Evolutionary conservation across 2,888 invertebrate species (phyloP), one percentile per base, ranked within the genome.

Genomic region (Camponotus fellah): DNA sequence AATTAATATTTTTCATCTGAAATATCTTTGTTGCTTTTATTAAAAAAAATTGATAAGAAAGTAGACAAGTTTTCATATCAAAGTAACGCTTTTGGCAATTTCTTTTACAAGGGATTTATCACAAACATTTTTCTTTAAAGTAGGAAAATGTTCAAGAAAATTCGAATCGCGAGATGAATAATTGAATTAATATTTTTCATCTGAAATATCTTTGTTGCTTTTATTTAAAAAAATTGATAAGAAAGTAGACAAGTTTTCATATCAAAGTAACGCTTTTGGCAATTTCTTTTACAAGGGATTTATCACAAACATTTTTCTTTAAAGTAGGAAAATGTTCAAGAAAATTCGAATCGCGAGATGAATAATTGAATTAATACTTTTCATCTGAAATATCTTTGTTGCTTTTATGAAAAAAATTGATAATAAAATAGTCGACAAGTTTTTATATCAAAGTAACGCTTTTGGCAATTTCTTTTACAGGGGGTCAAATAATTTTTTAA

Each of bases 151-250:
- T 2, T 9, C 1, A 26, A n/a, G 17, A 40, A 26, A 53, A 53
- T 71, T n/a, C 3, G n/a, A 65, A 3, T 65, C 14, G 40, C n/a
- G 62, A 49, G 6, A 43, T 43, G 62, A 74, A 74, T 62, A 43
- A 74, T 46, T 32, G 43, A 74, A 32, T 17, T 2, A 10, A 37
- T 37, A 37, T 0, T 37, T 37, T 32, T n/a, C 2, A n/a, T 9
- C 5, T 9, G 26, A 56, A 26, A 37, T 21, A 10, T 56, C 8
- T 71, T 17, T 26, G 3, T 10, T 34, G 5, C 5, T 53, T 53
- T 37, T 21, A 14, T n/a, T 69, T 21, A 60, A 10, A 17, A 68
- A 26, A 1, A 14, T 71, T 71, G n/a, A n/a, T n/a, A 56, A 56
- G 9, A 9, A 71, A 56, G 12, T 37, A 6, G 17, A 58, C 34